A percentile compares a stretch with the other conserved stretches of the same genome.
phyloP scores from a whole-genome alignment of 2,888 invertebrate species.

The Euproctis similis region DNA sequence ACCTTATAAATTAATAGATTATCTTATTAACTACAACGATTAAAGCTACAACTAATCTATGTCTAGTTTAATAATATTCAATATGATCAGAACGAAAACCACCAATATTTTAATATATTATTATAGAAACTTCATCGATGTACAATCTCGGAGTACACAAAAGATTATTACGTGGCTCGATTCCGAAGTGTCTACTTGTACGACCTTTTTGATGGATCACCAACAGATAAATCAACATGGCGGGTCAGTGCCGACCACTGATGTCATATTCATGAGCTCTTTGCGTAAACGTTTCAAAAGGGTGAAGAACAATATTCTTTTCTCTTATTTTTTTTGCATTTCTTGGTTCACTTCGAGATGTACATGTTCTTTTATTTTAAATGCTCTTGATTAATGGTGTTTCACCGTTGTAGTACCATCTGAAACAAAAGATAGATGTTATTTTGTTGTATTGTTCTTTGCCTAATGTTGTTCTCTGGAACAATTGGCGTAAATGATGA shows the following conservation, averaged over 20 bases:
- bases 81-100: too few species aligned
- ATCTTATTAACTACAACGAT: too few species aligned
- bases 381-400: constrained; percentile 39
- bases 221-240: constrained; percentile 56
- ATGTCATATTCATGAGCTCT: constrained; percentile 68
- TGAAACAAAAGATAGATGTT: constrained; percentile 47
- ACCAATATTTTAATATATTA: too few species aligned
- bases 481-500: constrained; percentile 9
- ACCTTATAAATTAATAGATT: too few species aligned
- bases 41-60: too few species aligned
- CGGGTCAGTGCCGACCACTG: constrained; percentile 47
- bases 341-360: constrained; percentile 32
- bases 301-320: constrained; percentile 38
- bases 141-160: constrained; percentile 33
- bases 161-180: constrained; percentile 25
- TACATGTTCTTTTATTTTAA: constrained; percentile 29
- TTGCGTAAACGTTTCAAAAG: constrained; percentile 37
- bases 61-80: too few species aligned
- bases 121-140: constrained; percentile 45
- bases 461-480: constrained; percentile 2
- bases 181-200: constrained; percentile 29
- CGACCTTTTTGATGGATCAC: constrained; percentile 54
- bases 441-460: constrained; percentile 10
- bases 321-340: constrained; percentile 41
- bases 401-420: constrained; percentile 28